Base-by-base conservation (phyloP, 2,113 vertebrate species). In the Scophthalmus maximus region DNA sequence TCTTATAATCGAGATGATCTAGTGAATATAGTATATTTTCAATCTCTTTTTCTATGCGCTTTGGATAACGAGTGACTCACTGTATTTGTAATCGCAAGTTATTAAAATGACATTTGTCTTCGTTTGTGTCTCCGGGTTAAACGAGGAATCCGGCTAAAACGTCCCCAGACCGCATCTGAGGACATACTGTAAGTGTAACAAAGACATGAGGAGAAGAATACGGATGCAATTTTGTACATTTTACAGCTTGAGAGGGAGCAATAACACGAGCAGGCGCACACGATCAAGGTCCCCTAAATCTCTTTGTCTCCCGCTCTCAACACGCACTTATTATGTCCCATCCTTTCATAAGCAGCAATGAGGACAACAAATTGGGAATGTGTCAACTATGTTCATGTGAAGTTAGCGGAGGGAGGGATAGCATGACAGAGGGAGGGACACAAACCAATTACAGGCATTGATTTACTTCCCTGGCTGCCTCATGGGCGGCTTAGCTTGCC, bases 371-470 rank as follows among this genome's bases (percentile, higher is more conserved):
- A 83, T 79, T 79, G 81, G 44, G 75, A 73, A 23, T 52, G 50
- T 84, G 74, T 81, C 84, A 80, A 70, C 80, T 70, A 57, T 68
- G 81, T 68, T 85, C 50, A 64, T 49, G 49, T 61, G 57, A 46
- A 20, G 71, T 17, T 76, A 53, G 68, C 2, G 5, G 42, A 20
- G 26, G 42, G n/a, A 58, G 25, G 68, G 20, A 18, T n/a, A 46
- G 52, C 22, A 38, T 8, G 25, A 25, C 25, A n/a, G 74, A 60
- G 44, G 65, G 34, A 47, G 27, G 78, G 74, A 78, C 86, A 85
- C 76, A 81, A 88, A 76, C 73, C 81, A 91, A 87, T 91, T 89
- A 85, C 72, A 69, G 75, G 30, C 71, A 83, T 71, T 85, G 88
- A 91, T 92, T 91, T 87, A 84, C 85, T 86, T 88, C 62, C 30